Evolutionary conservation across 2,888 invertebrate genomes (phyloP).

Genomic region (Luperina nickerlii): DNA sequence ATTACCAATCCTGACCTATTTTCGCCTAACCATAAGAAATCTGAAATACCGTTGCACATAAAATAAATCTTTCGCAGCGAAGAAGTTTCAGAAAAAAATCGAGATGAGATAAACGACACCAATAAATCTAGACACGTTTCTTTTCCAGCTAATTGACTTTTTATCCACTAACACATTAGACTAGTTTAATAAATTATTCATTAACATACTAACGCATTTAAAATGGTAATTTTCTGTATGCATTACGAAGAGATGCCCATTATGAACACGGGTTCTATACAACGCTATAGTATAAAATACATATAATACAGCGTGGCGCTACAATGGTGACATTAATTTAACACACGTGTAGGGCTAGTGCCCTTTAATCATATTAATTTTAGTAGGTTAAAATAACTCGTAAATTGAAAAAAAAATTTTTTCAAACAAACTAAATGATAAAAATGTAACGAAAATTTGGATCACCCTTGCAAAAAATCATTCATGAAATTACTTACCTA

Average conservation of each 20-base stretch:
- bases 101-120: slow-evolving; percentile 49
- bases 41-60: slow-evolving; percentile 27
- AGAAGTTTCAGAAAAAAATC: slow-evolving; percentile 33
- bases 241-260: slow-evolving; percentile 20
- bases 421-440: no score
- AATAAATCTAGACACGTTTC: slow-evolving; percentile 55
- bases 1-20: slow-evolving; percentile 7
- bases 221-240: slow-evolving; percentile 52
- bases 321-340: no score
- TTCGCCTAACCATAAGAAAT: slow-evolving; percentile 23
- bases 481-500: no score
- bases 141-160: slow-evolving; percentile 60
- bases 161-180: slow-evolving; percentile 54
- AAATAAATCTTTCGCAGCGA: slow-evolving; percentile 12
- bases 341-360: no score
- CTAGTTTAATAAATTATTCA: slow-evolving; percentile 57
- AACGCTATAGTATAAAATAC: background rate
- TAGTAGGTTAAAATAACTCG: no score
- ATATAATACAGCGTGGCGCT: no score
- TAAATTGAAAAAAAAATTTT: no score
- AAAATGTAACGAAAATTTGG: no score
- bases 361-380: no score
- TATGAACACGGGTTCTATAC: background rate
- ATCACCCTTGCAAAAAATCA: no score
- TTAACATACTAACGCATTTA: slow-evolving; percentile 54